Evolutionary conservation across 2,888 invertebrate species (phyloP), one percentile per base, ranked within the genome.

Genomic region (Pristionchus arcanus): DNA sequence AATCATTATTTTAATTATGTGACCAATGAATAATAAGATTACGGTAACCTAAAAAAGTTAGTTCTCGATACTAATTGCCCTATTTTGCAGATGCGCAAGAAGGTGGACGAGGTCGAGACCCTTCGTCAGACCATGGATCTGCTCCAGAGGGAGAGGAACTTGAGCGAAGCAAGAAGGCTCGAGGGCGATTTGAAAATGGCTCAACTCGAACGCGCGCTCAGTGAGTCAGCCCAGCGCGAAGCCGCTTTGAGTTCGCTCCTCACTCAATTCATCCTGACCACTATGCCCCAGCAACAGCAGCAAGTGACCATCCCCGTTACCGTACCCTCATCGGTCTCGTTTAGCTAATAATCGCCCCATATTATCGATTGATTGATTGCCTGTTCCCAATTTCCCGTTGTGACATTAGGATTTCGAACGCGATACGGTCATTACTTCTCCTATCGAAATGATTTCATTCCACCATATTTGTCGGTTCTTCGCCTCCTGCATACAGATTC

Each of bases 31-130:
- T 34, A 34, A 25, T 15, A 2, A 16, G 71, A 28, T 25, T 71
- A 31, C 34, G 21, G 71, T 34, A 71, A 5, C 71, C 31, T 31
- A 31, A 31, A 28, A 16, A 49, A n/a, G 21, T 21, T 55, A 84
- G n/a, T 55, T 55, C 25, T 55, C 84, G 31, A 84, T 55, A n/a
- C n/a, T 81, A 49, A 81, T 34, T 7, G 15, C 9, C 28, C 53
- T 37, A 25, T 87, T n/a, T 59, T 89, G n/a, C 90, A 92, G 90
- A 92, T 92, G 91, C 90, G 93, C 7, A 91, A 92, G 71, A 92
- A 91, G 84, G 92, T 93, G n/a, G 93, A 93, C 74, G 91, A 93
- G 74, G 93, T 93, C 88, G 91, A 91, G 84, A 85, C 49, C 71
- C 74, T 92, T 66, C 90, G 90, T 16, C 89, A 92, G 16, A 91